Evolutionary conservation across 2,113 vertebrate genomes (phyloP), one percentile per base, ranked within the genome.

Genomic region (Myrmecophaga tridactyla): DNA sequence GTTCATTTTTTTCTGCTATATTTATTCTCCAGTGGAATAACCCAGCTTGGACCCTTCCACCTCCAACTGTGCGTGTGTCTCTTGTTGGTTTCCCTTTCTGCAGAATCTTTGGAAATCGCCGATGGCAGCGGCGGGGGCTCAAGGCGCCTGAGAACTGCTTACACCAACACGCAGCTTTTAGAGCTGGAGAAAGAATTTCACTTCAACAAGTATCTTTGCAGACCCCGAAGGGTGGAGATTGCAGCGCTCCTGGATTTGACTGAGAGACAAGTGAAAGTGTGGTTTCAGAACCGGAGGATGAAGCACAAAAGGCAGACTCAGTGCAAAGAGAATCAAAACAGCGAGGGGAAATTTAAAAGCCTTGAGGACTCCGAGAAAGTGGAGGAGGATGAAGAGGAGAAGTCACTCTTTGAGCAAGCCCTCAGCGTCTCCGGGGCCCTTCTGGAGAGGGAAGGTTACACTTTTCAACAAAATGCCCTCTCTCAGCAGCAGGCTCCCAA

Each of bases 151-250:
- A 99, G 99, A 98, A 99, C 99, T 14, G 99, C 99, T 96, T 99
- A 99, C 98, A 99, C 99, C 96, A 99, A 99, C 98, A 99, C 99
- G 8, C 99, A 99, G 98, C 99, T 99, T 67, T 97, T 99, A 98
- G 99, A 99, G 98, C 99, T 99, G 98, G 99, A 99, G 94, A 99
- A 99, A 97, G 99, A 99, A 99, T 99, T 99, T 95, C 99, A 99
- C 96, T 99, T 99, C 98, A 99, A 99, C 99, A 99, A 99, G 98
- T 99, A 99, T 96, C 99, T 99, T 87, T 99, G 99, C 98, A 98
- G 99, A 98, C 99, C 99, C 48, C 98, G 99, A 92, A 98, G 99
- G 73, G 99, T 99, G 98, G 99, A 99, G 96, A 99, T 99, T 63
- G 99, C 99, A 3, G 99, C 99, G 34, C 97, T 99, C 97, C 97